A percentile compares a stretch with the other conserved stretches of the same genome.
Evolutionary conservation across 1,140 invertebrate species (phyloP).

Genomic region (Mylabris phalerata): DNA sequence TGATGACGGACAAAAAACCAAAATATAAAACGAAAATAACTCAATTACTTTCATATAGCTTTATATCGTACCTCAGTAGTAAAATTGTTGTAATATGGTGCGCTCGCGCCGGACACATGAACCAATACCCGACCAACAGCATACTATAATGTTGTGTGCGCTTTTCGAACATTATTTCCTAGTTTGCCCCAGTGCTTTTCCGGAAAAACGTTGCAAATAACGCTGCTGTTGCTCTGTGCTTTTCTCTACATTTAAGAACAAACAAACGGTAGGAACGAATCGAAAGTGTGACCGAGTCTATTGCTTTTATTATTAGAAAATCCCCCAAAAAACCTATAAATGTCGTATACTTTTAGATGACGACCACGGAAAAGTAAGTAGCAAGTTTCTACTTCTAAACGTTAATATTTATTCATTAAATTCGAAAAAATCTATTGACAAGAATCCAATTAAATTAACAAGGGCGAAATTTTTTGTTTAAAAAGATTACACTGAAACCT

Average conservation of each 20-base stretch:
- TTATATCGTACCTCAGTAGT: constrained; percentile 20
- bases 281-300: too few species aligned
- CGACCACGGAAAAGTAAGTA: constrained; percentile 18
- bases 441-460: too few species aligned
- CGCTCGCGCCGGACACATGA: constrained; percentile 13
- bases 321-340: constrained; percentile 2
- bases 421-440: background rate
- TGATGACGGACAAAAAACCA: constrained; percentile 1
- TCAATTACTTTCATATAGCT: constrained; percentile 15
- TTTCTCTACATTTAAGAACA: background rate
- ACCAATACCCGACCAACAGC: constrained; percentile 8
- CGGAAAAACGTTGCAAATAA: constrained; percentile 8
- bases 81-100: constrained; percentile 7
- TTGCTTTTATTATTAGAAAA: too few species aligned
- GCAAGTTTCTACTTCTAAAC: background rate
- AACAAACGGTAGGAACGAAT: background rate
- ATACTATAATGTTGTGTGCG: constrained; percentile 13
- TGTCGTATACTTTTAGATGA: constrained; percentile 26
- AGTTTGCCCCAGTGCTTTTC: constrained; percentile 31
- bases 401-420: constrained; percentile 1
- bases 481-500: too few species aligned
- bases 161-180: constrained; percentile 22
- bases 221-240: background rate
- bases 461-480: too few species aligned
- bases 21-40: constrained; percentile 18